These are phyloP conservation scores for Oryzias woworae DNA, from an alignment of 2,113 vertebrate genomes.

Conservation along the genomic window DNA sequence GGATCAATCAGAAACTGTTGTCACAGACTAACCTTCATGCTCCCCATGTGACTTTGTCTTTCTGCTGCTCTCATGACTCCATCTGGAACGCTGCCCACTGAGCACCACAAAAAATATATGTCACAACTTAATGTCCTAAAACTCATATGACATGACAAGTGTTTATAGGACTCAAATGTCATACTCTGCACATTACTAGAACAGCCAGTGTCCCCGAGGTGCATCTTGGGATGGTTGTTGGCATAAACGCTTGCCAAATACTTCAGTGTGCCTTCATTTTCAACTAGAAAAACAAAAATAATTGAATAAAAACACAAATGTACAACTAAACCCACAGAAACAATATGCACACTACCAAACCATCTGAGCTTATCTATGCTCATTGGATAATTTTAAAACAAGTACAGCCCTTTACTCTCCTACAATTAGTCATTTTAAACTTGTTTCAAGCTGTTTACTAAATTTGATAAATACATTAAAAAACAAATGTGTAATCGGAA, in stretches of 20 bases:
- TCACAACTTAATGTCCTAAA: not conserved
- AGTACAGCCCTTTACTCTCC: no score
- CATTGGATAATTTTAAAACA: no score
- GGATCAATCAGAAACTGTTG: not conserved
- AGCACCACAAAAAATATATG: conserved; percentile 2
- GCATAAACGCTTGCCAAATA: conserved; percentile 92
- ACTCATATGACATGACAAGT: not conserved
- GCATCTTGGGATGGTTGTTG: conserved; percentile 91
- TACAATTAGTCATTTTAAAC: no score
- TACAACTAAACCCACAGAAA: no score
- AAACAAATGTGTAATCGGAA: not conserved
- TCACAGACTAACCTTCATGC: conserved; percentile 88
- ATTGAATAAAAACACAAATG: no score
- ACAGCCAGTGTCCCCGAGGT: conserved; percentile 87
- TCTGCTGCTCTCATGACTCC: conserved; percentile 93
- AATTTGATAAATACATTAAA: no score
- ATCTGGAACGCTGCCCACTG: conserved; percentile 63
- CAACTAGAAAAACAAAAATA: conserved; percentile 73
- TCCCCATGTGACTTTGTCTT: conserved; percentile 92
- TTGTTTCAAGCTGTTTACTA: no score
- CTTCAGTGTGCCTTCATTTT: conserved; percentile 91
- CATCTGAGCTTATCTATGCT: no score
- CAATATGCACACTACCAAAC: no score
- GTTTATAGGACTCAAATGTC: conserved; percentile 17
- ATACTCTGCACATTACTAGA: conserved; percentile 89